phyloP scores from a whole-genome alignment of 1,140 invertebrate genomes.

The Bombyx mandarina region DNA sequence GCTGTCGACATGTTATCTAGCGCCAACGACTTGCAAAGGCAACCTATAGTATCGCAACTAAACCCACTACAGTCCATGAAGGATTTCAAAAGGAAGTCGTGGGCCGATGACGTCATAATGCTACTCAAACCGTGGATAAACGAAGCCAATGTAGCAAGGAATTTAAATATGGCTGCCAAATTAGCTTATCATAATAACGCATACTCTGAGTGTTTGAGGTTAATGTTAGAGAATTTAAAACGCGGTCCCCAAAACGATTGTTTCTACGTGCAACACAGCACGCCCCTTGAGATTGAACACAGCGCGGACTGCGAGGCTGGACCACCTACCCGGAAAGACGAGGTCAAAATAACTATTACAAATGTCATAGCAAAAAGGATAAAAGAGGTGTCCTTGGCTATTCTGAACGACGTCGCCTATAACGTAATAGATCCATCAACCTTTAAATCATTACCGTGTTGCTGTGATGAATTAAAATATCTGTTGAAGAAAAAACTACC shows the following conservation, averaged over 20 bases:
- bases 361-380: slow-evolving; percentile 26
- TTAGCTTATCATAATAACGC: slow-evolving; percentile 42
- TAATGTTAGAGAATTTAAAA: slow-evolving; percentile 39
- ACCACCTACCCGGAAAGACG: slow-evolving; percentile 1
- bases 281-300: slow-evolving; percentile 6
- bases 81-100: slow-evolving; percentile 52
- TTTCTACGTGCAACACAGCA: slow-evolving; percentile 25
- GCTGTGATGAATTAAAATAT: slow-evolving; percentile 50
- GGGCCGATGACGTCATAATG: slow-evolving; percentile 51
- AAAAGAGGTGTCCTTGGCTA: slow-evolving; percentile 46
- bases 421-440: slow-evolving; percentile 29
- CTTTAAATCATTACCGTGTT: slow-evolving; percentile 41
- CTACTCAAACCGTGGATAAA: slow-evolving; percentile 50
- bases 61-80: slow-evolving; percentile 38
- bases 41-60: slow-evolving; percentile 31
- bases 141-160: slow-evolving; percentile 28
- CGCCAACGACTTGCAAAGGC: slow-evolving; percentile 37
- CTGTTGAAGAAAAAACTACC: slow-evolving; percentile 20
- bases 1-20: slow-evolving; percentile 53
- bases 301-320: background rate
- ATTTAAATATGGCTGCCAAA: slow-evolving; percentile 52
- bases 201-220: slow-evolving; percentile 39
- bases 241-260: slow-evolving; percentile 21
- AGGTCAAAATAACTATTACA: slow-evolving; percentile 8
- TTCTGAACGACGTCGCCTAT: slow-evolving; percentile 47